Evolutionary conservation across 1,140 invertebrate genomes (phyloP).

Genomic region (Zophobas atratus): DNA sequence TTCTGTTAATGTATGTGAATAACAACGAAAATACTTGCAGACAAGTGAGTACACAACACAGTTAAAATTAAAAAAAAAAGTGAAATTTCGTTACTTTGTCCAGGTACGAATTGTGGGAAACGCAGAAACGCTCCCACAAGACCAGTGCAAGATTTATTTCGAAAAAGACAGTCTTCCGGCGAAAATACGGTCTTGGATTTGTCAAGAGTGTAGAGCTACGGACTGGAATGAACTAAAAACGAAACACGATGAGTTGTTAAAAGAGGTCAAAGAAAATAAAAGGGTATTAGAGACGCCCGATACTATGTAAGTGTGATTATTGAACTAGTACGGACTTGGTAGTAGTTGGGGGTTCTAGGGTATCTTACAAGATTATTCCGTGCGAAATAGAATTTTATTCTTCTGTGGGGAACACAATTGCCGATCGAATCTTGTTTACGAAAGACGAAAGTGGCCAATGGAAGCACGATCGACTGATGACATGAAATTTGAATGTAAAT

Average conservation of each 20-base stretch:
- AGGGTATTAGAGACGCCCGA: slow-evolving; percentile 49
- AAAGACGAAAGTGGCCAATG: slow-evolving; percentile 53
- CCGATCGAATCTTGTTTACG: slow-evolving; percentile 61
- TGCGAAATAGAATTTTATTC: slow-evolving; percentile 67
- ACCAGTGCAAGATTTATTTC: slow-evolving; percentile 48
- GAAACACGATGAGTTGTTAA: slow-evolving; percentile 53
- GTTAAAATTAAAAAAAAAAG: too few species aligned
- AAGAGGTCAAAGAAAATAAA: slow-evolving; percentile 46
- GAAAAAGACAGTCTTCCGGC: slow-evolving; percentile 32
- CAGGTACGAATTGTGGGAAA: slow-evolving; percentile 55
- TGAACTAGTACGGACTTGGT: slow-evolving; percentile 18
- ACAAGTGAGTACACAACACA: slow-evolving; percentile 70
- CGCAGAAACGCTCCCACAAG: slow-evolving; percentile 40
- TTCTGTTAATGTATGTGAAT: slow-evolving; percentile 68
- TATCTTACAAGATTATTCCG: slow-evolving; percentile 66
- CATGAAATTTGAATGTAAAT: not conserved
- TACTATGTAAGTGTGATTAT: slow-evolving; percentile 48
- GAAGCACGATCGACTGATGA: slow-evolving; percentile 58
- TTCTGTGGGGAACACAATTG: slow-evolving; percentile 62
- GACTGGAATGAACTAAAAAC: slow-evolving; percentile 55
- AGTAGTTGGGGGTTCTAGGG: slow-evolving; percentile 61
- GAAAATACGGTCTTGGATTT: slow-evolving; percentile 54
- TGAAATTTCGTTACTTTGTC: not conserved
- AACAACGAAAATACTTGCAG: slow-evolving; percentile 62
- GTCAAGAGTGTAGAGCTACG: slow-evolving; percentile 47